These are phyloP conservation scores for Ascaphus truei DNA, from an alignment of 2,113 vertebrate species.

Conservation along the genomic window DNA sequence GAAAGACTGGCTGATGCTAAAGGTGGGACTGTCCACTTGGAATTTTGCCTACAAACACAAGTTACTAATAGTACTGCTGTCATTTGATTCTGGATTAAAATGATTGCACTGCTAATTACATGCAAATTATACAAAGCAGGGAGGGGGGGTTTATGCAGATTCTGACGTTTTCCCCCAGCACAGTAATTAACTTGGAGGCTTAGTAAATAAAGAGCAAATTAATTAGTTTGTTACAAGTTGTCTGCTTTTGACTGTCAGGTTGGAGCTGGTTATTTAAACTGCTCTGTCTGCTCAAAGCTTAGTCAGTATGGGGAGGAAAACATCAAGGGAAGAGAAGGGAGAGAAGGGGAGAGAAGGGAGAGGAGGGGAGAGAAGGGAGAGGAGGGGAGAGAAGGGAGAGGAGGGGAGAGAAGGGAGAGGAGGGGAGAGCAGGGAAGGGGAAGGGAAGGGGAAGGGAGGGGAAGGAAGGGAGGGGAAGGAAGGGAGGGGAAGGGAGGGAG, in stretches of 20 bases:
- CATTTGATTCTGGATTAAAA: slow-evolving; percentile 12
- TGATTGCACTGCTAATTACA: slow-evolving; percentile 27
- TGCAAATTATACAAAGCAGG: slow-evolving; percentile 27
- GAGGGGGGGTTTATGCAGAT: slow-evolving; percentile 22
- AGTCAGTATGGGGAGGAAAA: background rate
- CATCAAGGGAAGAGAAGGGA: background rate
- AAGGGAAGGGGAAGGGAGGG: no score
- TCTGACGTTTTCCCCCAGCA: background rate
- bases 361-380: background rate
- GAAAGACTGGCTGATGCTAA: no score
- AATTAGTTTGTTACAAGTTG: slow-evolving; percentile 28
- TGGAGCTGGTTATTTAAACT: background rate
- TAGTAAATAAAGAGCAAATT: slow-evolving; percentile 15
- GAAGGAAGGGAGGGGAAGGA: background rate
- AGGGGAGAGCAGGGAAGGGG: background rate
- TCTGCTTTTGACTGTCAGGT: slow-evolving; percentile 11
- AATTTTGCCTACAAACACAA: slow-evolving; percentile 11
- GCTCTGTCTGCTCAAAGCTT: background rate
- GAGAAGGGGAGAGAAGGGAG: background rate
- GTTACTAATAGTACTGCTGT: slow-evolving; percentile 9
- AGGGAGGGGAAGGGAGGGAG: accelerated
- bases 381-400: background rate
- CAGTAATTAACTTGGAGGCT: slow-evolving; percentile 20
- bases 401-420: background rate
- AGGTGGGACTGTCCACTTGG: slow-evolving; percentile 16